phyloP scores from a whole-genome alignment of 2,113 vertebrate genomes.

The Meriones unguiculatus region DNA sequence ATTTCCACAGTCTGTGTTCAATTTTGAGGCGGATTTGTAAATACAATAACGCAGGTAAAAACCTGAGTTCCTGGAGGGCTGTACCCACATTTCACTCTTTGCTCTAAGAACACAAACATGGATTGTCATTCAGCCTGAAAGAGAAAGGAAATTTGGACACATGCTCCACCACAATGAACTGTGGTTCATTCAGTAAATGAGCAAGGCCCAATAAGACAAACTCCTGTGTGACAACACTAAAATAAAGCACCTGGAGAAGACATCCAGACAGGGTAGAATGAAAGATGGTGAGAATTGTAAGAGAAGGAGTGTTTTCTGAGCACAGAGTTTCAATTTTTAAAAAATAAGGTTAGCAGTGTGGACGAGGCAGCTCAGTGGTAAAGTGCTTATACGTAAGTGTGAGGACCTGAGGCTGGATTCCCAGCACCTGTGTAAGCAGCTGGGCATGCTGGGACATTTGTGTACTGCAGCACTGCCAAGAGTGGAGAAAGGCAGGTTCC shows the following conservation, averaged over 20 bases:
- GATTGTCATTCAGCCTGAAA: not conserved
- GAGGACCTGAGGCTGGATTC: not conserved
- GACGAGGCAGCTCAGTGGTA: not conserved
- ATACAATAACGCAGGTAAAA: not conserved
- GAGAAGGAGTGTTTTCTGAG: not conserved
- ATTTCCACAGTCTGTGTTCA: not conserved
- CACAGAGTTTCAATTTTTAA: not conserved
- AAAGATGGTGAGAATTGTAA: fast-evolving
- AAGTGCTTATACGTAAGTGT: too few species aligned
- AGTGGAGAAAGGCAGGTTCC: not conserved
- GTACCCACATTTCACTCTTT: not conserved
- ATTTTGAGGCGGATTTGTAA: not conserved
- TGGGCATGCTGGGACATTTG: too few species aligned
- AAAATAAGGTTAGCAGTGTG: not conserved
- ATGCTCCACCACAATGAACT: not conserved
- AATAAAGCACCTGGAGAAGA: too few species aligned
- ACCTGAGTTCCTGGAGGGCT: not conserved
- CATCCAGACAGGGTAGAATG: not conserved
- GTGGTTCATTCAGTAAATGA: not conserved
- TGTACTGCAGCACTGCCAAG: too few species aligned
- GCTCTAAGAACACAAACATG: not conserved
- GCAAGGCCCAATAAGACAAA: not conserved
- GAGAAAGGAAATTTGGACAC: not conserved
- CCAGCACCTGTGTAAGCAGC: not conserved
- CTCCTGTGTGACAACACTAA: not conserved